These are phyloP conservation scores for Sinelater perroti DNA, from an alignment of 2,888 invertebrate genomes.

Conservation along the genomic window DNA sequence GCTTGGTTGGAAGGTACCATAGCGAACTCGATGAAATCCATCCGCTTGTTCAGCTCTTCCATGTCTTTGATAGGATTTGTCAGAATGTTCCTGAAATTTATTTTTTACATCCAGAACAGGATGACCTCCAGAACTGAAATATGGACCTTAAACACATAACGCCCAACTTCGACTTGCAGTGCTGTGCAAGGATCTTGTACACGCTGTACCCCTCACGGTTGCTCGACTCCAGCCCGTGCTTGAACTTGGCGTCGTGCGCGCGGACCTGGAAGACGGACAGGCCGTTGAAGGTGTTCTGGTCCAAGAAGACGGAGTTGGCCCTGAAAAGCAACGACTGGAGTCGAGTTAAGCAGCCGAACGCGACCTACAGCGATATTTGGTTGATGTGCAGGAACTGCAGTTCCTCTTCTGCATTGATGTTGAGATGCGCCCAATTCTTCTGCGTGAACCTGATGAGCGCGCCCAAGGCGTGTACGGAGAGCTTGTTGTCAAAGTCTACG, in stretches of 20 bases:
- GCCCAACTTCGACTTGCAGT: constrained; percentile 77
- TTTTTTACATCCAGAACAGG: not conserved
- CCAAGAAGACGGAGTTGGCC: constrained; percentile 73
- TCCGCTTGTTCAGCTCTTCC: constrained; percentile 67
- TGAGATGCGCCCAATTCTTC: constrained; percentile 64
- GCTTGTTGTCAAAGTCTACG: constrained; percentile 71
- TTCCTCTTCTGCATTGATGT: constrained; percentile 57
- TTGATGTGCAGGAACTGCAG: constrained; percentile 66
- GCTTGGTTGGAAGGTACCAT: constrained; percentile 69
- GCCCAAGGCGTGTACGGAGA: constrained; percentile 75
- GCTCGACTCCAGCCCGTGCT: constrained; percentile 67
- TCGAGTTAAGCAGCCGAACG: too few species aligned
- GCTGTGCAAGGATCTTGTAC: constrained; percentile 69
- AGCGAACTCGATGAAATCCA: constrained; percentile 76
- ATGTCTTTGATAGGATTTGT: constrained; percentile 75
- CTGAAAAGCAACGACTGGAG: too few species aligned
- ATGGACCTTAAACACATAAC: constrained; percentile 69
- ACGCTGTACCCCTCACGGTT: constrained; percentile 77
- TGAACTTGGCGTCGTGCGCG: constrained; percentile 79
- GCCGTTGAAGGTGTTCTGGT: constrained; percentile 76
- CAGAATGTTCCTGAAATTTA: constrained; percentile 70
- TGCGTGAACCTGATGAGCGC: constrained; percentile 77
- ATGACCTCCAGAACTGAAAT: too few species aligned
- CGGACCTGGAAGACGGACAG: constrained; percentile 80
- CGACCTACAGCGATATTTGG: constrained; percentile 70